These are phyloP conservation scores for Plodia interpunctella DNA, from an alignment of 1,140 invertebrate genomes.

Conservation along the genomic window DNA sequence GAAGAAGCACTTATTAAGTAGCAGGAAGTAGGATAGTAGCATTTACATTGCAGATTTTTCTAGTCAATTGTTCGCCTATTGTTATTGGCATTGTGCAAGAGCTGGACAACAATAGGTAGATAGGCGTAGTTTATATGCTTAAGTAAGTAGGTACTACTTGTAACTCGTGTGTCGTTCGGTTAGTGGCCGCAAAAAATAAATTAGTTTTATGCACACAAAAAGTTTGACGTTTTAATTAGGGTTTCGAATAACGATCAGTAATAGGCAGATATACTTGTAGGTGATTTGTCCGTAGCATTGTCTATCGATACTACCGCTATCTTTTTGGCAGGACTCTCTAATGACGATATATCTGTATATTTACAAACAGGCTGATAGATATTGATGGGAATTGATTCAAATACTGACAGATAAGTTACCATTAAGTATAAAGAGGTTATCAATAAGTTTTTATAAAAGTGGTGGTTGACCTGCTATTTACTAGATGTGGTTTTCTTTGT, in stretches of 20 bases:
- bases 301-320: background rate
- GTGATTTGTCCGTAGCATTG: slow-evolving; percentile 12
- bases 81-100: slow-evolving; percentile 15
- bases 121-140: background rate
- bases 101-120: slow-evolving; percentile 5
- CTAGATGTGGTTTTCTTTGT: too few species aligned
- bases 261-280: slow-evolving; percentile 5
- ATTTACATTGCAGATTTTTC: slow-evolving; percentile 14
- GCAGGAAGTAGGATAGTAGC: too few species aligned
- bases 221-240: slow-evolving; percentile 60
- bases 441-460: too few species aligned
- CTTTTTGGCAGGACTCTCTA: background rate
- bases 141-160: background rate
- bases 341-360: too few species aligned
- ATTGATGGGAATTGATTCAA: too few species aligned
- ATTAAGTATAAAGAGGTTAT: too few species aligned
- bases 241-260: slow-evolving; percentile 19
- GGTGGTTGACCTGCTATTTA: too few species aligned
- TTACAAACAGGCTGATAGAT: too few species aligned
- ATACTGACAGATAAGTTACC: too few species aligned
- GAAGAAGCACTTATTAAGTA: too few species aligned
- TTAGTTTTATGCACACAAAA: slow-evolving; percentile 57
- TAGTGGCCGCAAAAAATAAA: slow-evolving; percentile 52
- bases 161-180: slow-evolving; percentile 11
- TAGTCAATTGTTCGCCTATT: slow-evolving; percentile 23